Percentiles rank a stretch among this genome's conserved stretches.
Conservation (phyloP, 2,113 vertebrate species). For the Solenodon paradoxus region DNA sequence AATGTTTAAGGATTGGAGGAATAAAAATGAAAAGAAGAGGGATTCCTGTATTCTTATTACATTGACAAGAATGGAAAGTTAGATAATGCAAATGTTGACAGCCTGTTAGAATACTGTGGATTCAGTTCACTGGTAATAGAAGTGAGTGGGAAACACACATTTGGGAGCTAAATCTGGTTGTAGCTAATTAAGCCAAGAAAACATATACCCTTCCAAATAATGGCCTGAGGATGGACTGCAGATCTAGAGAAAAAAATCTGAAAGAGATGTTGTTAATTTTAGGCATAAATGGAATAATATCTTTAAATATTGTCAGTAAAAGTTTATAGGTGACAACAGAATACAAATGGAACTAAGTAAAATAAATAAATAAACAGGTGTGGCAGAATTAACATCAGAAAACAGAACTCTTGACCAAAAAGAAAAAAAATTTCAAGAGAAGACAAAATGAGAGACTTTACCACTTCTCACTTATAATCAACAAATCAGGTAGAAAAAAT, state of each 20-base stretch:
- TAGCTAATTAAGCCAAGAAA: background rate
- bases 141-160: background rate
- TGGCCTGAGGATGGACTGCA: background rate
- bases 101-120: background rate
- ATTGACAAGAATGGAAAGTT: background rate
- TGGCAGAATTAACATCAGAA: background rate
- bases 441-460: background rate
- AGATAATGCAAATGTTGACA: background rate
- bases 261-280: background rate
- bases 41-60: background rate
- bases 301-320: background rate
- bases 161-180: background rate
- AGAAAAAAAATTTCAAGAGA: background rate
- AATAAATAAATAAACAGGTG: background rate
- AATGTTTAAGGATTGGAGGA: background rate
- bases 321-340: background rate
- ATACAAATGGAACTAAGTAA: background rate
- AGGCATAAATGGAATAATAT: background rate
- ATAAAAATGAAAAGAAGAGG: conserved; percentile 21
- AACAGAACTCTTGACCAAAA: background rate
- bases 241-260: background rate
- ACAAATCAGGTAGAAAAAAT: background rate
- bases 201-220: background rate
- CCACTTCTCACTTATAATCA: background rate
- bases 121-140: background rate